phyloP scores from a whole-genome alignment of 2,113 vertebrate genomes.

The Peucedramus taeniatus region DNA sequence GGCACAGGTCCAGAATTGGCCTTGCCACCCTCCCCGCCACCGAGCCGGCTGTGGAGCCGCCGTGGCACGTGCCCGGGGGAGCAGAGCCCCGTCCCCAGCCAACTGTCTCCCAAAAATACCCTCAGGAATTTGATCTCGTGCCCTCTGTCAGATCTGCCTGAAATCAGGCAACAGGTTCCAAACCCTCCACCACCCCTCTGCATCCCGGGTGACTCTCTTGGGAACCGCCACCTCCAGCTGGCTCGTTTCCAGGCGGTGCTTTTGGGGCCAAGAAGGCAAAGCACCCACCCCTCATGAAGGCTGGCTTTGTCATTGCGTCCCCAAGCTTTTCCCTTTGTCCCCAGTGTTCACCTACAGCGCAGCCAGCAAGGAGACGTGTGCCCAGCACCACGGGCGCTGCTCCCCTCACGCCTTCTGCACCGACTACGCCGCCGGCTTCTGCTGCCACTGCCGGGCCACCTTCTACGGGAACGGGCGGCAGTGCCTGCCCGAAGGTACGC shows the following conservation, averaged over 20 bases:
- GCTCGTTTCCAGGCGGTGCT: fast-evolving
- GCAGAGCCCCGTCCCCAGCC: fast-evolving
- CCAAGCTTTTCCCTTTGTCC: not conserved
- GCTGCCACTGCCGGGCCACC: slow-evolving; percentile 86
- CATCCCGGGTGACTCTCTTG: fast-evolving
- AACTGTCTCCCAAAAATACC: not conserved
- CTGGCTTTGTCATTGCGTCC: fast-evolving
- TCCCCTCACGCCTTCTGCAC: slow-evolving; percentile 86
- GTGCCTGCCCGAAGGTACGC: slow-evolving; percentile 86
- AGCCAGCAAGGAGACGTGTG: slow-evolving; percentile 80
- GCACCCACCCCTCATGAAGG: fast-evolving
- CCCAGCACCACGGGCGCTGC: slow-evolving; percentile 77
- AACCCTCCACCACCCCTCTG: not conserved
- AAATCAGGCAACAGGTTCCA: not conserved
- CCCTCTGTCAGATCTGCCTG: not conserved
- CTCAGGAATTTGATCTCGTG: not conserved
- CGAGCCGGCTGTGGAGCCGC: fast-evolving
- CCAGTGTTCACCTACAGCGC: slow-evolving; percentile 82
- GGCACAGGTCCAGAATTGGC: not conserved
- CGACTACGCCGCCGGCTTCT: slow-evolving; percentile 84
- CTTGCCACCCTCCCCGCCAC: fast-evolving
- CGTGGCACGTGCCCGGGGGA: fast-evolving
- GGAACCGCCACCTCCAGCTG: fast-evolving
- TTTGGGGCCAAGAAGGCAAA: fast-evolving
- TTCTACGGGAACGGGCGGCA: slow-evolving; percentile 90